Evolutionary conservation across 2,888 invertebrate species (phyloP), one percentile per base, ranked within the genome.

Genomic region (Mechanitis mazaeus): DNA sequence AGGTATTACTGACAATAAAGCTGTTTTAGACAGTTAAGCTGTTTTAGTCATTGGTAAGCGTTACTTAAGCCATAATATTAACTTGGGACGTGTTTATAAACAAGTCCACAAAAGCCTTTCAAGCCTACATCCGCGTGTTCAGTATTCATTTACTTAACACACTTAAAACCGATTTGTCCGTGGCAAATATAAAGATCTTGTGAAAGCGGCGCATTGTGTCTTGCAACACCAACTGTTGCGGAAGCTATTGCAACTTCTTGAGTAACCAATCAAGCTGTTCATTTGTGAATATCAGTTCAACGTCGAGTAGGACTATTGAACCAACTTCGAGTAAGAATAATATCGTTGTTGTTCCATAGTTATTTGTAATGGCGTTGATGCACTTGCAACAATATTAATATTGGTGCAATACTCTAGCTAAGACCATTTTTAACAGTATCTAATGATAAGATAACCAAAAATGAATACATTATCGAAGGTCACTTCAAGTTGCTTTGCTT

Each of bases 221-320:
- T 71, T 71, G 69, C 71, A 68, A 69, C 68, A 71, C 59, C 33
- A 63, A 59, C 45, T 57, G 60, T 71, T 68, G 68, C 71, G 71
- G 73, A 73, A 73, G 70, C 70, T 42, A 60, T 65, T 65, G 62
- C 65, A 64, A 68, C 66, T 65, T 64, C 71, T 72, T 70, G 66
- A 58, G 59, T 64, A 66, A 68, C 69, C 67, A 67, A 64, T 60
- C 62, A 66, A 63, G 50, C 62, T 47, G 33, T 46, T 61, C 3
- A 54, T 46, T 60, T 56, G 61, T 56, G 61, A 65, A 65, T 64
- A 64, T 64, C 58, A 60, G 20, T 20, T 20, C 20, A 20, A 20
- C 20, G 20, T 20, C 20, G 20, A 20, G 20, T 20, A 20, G 20
- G 20, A 20, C 20, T 20, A 20, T 20, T 20, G 59, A 64, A 55